A percentile compares a stretch with the other conserved stretches of the same genome.
phyloP scores from a whole-genome alignment of 1,140 invertebrate genomes.

The Drosophila nasuta region DNA sequence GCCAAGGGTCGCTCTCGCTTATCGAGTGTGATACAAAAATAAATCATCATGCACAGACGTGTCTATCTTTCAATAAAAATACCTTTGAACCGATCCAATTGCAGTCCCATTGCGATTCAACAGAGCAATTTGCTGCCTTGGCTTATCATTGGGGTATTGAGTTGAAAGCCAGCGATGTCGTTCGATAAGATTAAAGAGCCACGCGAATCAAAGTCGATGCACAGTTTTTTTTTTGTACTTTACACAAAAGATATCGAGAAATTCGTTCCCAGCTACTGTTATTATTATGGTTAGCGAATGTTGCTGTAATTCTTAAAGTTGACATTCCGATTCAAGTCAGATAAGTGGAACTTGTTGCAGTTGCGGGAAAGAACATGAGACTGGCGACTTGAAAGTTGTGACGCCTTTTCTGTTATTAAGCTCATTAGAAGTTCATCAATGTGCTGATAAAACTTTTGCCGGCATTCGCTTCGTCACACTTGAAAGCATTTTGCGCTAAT shows the following conservation, averaged over 20 bases:
- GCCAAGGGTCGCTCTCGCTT: constrained; percentile 17
- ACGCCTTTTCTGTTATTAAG: constrained; percentile 56
- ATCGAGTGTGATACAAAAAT: constrained; percentile 18
- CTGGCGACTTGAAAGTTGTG: constrained; percentile 26
- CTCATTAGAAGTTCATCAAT: constrained; percentile 77
- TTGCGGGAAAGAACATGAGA: constrained; percentile 5
- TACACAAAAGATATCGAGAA: constrained; percentile 3
- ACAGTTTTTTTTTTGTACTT: constrained; percentile 22
- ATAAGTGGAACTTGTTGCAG: constrained; percentile 33
- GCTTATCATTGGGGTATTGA: constrained; percentile 44
- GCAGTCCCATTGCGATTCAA: constrained; percentile 3
- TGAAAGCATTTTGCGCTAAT: constrained; percentile 66
- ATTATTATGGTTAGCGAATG: neutral
- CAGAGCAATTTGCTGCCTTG: neutral
- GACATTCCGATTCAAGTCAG: constrained; percentile 29
- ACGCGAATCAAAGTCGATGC: constrained; percentile 66
- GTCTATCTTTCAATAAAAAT: constrained; percentile 8
- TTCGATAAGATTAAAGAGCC: constrained; percentile 58
- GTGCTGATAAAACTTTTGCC: constrained; percentile 50
- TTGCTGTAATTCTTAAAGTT: constrained; percentile 6
- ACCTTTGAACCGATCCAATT: constrained; percentile 45
- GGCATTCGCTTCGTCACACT: constrained; percentile 54
- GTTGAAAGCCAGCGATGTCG: constrained; percentile 32
- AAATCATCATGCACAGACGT: neutral
- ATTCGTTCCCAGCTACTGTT: neutral